Base-by-base conservation (phyloP, 2,888 invertebrate species). In the Agonopterix alstromeriana region DNA sequence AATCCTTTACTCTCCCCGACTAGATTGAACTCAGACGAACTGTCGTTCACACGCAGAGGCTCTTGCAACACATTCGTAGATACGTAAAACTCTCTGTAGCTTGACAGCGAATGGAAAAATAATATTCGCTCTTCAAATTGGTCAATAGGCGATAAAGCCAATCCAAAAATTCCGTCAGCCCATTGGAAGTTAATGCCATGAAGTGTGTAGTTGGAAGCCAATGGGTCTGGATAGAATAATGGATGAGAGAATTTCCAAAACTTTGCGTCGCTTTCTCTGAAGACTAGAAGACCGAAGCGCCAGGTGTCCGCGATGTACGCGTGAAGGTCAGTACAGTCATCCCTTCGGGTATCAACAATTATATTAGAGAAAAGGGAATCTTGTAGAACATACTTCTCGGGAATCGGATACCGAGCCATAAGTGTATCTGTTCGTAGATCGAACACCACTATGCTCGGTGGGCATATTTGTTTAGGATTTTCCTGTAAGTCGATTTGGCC, bases 21-120 rank as follows among this genome's bases (percentile, higher is more conserved):
- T 42, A 87, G 53, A 43, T 75, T 65, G 47, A 88, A 87, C 7
- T 80, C 81, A 36, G 56, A 54, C 3, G 73, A 67, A 53, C 84
- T 87, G 42, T 68, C 65, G 42, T 75, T 74, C 1, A 82, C 72
- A 2, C 69, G 63, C 1, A 63, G 64, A 56, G 93, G 92, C 54
- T 94, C 90, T 11, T 91, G 84, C 3, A 96, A 77, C 0, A 93
- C 79, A 0, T 91, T 90, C 0, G 94, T 92, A 35, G 91, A 89
- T 0, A 95, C 93, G 50, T 91, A 92, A 72, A 95, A 96, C 70
- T 96, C 95, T 59, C 93, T 90, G 62, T 92, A 93, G 69, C 95
- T 94, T 0, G 96, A 94, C 92, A 96, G 92, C 0, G 96, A 92
- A 75, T 96, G 95, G 70, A 95, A 96, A 67, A 92, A 95, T 17